phyloP scores from a whole-genome alignment of 2,888 invertebrate species.

The Beris morrisii region DNA sequence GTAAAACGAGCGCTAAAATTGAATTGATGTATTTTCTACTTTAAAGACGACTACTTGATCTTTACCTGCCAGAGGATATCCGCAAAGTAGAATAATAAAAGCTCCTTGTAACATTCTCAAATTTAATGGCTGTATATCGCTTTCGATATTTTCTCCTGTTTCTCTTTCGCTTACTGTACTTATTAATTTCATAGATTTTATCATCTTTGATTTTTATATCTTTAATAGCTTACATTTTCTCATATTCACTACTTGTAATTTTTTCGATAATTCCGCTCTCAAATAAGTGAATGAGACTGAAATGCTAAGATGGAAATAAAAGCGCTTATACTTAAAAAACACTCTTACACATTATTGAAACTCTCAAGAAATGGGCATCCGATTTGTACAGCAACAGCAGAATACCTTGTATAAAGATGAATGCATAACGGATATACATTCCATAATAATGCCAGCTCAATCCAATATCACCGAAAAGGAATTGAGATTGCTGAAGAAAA shows the following conservation, averaged over 20 bases:
- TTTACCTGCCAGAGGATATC: conserved; percentile 61
- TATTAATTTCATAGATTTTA: conserved; percentile 38
- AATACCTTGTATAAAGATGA: conserved; percentile 75
- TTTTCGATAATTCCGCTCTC: conserved; percentile 76
- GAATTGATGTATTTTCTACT: neutral
- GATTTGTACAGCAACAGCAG: conserved; percentile 74
- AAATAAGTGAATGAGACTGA: conserved; percentile 70
- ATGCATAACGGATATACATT: conserved; percentile 34
- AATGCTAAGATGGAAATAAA: conserved; percentile 24
- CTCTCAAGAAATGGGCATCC: conserved; percentile 76
- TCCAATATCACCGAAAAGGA: conserved; percentile 74
- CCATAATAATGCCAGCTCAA: conserved; percentile 65
- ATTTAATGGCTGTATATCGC: conserved; percentile 64
- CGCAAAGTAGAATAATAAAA: conserved; percentile 69
- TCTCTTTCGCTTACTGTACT: conserved; percentile 46
- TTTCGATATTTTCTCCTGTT: conserved; percentile 16
- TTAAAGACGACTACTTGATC: neutral
- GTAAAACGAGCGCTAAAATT: neutral
- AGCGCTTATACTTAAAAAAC: neutral
- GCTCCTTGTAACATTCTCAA: conserved; percentile 73
- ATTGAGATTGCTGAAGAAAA: conserved; percentile 64
- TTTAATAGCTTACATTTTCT: conserved; percentile 65
- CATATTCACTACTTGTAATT: conserved; percentile 76
- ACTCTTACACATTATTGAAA: conserved; percentile 68
- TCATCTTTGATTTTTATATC: conserved; percentile 45